Conservation (phyloP, 2,888 invertebrate species). For the Cerastis rubricosa region DNA sequence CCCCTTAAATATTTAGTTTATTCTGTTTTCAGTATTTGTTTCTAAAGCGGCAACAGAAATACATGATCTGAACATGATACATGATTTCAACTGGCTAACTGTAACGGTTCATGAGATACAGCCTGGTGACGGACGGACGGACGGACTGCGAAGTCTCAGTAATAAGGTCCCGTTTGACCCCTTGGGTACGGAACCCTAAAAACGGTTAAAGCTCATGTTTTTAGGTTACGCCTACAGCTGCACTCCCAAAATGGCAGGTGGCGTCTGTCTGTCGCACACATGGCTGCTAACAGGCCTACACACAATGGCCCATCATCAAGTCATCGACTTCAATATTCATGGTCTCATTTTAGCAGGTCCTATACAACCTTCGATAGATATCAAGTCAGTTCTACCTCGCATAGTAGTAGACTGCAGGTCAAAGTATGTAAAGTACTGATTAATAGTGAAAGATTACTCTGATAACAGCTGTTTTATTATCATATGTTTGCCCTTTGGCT, state of each 20-base stretch:
- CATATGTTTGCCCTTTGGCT: conserved; percentile 41
- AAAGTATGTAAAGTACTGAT: conserved; percentile 36
- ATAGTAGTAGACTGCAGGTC: conserved; percentile 24
- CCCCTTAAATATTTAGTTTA: too few relatives aligned
- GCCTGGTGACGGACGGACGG: too few relatives aligned
- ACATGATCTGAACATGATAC: too few relatives aligned
- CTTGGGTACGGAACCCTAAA: too few relatives aligned
- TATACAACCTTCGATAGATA: not conserved
- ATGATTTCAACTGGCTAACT: too few relatives aligned
- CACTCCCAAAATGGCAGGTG: conserved; percentile 48
- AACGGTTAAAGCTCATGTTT: conserved; percentile 20
- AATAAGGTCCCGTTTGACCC: too few relatives aligned
- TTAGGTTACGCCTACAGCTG: conserved; percentile 46
- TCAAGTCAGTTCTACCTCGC: conserved; percentile 3
- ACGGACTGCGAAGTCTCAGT: too few relatives aligned
- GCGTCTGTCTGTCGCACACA: conserved; percentile 58
- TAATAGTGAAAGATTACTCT: conserved; percentile 43
- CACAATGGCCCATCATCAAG: conserved; percentile 54
- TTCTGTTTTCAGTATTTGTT: too few relatives aligned
- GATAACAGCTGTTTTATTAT: conserved; percentile 36
- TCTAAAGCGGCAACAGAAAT: too few relatives aligned
- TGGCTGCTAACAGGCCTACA: conserved; percentile 40
- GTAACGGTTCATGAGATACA: too few relatives aligned
- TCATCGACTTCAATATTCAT: conserved; percentile 26
- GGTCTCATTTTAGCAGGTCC: conserved; percentile 21